Evolutionary conservation across 1,140 invertebrate species (phyloP).

Genomic region (Wiebesia pumilae): DNA sequence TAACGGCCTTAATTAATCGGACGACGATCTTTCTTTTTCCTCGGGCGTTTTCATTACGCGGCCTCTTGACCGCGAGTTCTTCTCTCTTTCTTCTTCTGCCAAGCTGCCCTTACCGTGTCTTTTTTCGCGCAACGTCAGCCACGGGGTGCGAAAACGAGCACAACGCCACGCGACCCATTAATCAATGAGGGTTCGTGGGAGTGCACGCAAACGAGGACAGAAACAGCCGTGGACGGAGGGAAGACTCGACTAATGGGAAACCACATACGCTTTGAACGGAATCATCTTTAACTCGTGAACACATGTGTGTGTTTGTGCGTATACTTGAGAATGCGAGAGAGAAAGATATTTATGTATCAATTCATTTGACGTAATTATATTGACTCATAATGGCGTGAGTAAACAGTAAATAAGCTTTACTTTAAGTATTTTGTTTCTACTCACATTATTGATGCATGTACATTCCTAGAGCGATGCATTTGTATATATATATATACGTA

Average conservation of each 20-base stretch:
- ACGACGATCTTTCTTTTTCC: not conserved
- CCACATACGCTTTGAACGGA: not conserved
- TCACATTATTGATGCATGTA: not conserved
- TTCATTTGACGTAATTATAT: not conserved
- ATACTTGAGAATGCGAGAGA: not conserved
- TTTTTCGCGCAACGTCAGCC: not conserved
- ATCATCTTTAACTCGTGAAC: not conserved
- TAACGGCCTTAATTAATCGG: slow-evolving; percentile 31
- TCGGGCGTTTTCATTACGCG: not conserved
- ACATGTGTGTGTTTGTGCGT: not conserved
- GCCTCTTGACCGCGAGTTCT: not conserved
- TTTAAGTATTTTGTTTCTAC: no score
- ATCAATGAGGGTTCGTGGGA: not conserved
- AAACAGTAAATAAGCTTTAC: not conserved
- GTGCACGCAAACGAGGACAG: no score
- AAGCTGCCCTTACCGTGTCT: not conserved
- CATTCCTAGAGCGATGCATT: not conserved
- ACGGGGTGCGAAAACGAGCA: not conserved
- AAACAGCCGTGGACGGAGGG: not conserved
- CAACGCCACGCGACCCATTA: not conserved
- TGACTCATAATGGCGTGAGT: not conserved
- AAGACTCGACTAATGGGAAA: not conserved
- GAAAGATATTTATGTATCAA: not conserved
- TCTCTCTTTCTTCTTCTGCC: not conserved
- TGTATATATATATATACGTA: no score